Base-by-base conservation (phyloP, 2,797 vertebrate species). In the Coreius guichenoti region DNA sequence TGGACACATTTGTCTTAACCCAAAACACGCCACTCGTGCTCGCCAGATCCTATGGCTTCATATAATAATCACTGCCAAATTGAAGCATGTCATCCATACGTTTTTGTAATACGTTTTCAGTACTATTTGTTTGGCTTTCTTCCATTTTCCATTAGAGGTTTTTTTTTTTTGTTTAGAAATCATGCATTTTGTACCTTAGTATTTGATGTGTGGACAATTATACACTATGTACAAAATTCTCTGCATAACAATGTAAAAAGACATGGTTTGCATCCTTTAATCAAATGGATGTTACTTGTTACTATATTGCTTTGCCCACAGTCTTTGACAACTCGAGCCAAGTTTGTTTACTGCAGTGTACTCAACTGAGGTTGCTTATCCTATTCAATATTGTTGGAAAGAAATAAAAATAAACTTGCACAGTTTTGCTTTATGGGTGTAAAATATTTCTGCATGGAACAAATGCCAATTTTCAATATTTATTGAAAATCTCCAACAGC, bases 311-410 rank as follows among this genome's bases (percentile, higher is more conserved):
- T 86, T 89, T 84, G 82, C 61, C 85, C 81, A 89, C 74, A 67
- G 82, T 92, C 77, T 82, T 58, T 87, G 49, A 87, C 51, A 87
- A 51, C 87, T 80, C 58, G 63, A 86, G 77, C 68, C 54, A 79
- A 89, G 86, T 81, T 90, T 91, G 92, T 93, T 94, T 93, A 93
- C 92, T 90, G 83, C 87, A 56, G 87, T 91, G 91, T 87, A 89
- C 76, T 88, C 88, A 82, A 86, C 75, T 89, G 86, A 90, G 76
- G 80, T 92, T 92, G 89, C 85, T 92, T 92, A 93, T 93, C 89
- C 91, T 93, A 90, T 93, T 93, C 83, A 88, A 54, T 92, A 93
- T 93, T 92, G 87, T 90, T 87, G 90, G 87, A 4, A 93, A 94
- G 89, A 93, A 94, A 95, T 88, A 76, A 81, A 89, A 83, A 84